Base-by-base conservation (phyloP, 2,113 vertebrate genomes). In the Tachysurus vachellii region DNA sequence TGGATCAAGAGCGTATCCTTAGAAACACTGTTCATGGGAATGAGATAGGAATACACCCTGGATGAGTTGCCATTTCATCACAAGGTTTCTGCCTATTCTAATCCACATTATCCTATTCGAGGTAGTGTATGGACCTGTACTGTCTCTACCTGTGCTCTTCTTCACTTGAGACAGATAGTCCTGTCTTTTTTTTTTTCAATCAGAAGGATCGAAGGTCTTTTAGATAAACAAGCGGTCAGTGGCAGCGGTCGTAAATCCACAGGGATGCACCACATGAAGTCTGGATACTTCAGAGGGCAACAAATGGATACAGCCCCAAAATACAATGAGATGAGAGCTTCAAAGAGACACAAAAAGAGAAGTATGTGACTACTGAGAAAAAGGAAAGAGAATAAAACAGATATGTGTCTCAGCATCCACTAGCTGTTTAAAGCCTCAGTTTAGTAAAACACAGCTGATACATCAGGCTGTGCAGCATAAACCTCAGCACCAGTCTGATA, bases 241-340 rank as follows among this genome's bases (percentile, higher is more conserved):
- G 56, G 80, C 85, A 70, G 71, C 19, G n/a, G 93, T 93, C 92
- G 91, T 94, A 93, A 95, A 95, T 91, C 91, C 89, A 89, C 73
- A 82, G 90, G 90, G 93, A 90, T 87, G 88, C 93, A 91, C 90
- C 44, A 75, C 93, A 90, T 92, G 94, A 90, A 92, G 89, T 88
- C 82, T 23, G 84, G 71, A 88, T 89, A 94, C 94, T 92, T 95
- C 93, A 94, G 92, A 95, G 90, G 89, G 80, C 91, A 94, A 95
- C 95, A 95, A 95, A 94, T 94, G 94, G 92, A 92, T 90, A 91
- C 91, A 91, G 90, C 88, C 88, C 90, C 90, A 91, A 92, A 81
- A 93, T 91, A 93, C 93, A 95, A 94, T 93, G 86, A 85, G 77
- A 84, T 87, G 84, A 87, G 84, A 90, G 92, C 92, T 94, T 95